Evolutionary conservation across 2,888 invertebrate genomes (phyloP).

Genomic region (Napeogenes inachia): DNA sequence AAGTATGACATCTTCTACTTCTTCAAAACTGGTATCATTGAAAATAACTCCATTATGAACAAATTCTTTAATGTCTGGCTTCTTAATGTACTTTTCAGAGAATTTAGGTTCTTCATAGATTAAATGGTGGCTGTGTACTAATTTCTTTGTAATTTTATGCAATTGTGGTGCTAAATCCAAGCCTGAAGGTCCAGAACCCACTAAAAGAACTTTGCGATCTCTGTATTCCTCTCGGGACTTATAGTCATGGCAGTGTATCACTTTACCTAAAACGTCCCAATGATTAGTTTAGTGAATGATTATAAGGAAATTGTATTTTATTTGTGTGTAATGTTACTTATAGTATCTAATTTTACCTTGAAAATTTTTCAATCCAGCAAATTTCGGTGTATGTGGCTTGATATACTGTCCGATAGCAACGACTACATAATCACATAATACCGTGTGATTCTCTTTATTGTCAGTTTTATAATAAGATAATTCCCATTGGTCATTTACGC

Average conservation of each 20-base stretch:
- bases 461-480: slow-evolving; percentile 65
- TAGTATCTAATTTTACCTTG: slow-evolving; percentile 46
- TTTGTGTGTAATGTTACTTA: too few relatives aligned
- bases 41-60: slow-evolving; percentile 74
- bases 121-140: slow-evolving; percentile 76
- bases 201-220: slow-evolving; percentile 79
- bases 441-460: slow-evolving; percentile 54
- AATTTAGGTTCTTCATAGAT: slow-evolving; percentile 66
- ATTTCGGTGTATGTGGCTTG: slow-evolving; percentile 49
- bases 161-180: slow-evolving; percentile 84
- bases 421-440: slow-evolving; percentile 80
- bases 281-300: neutral
- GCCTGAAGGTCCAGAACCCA: slow-evolving; percentile 87
- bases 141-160: slow-evolving; percentile 62
- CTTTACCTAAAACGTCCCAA: slow-evolving; percentile 60
- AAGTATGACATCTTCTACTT: slow-evolving; percentile 81
- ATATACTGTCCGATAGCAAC: slow-evolving; percentile 81
- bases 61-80: slow-evolving; percentile 72
- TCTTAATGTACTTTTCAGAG: slow-evolving; percentile 71
- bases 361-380: slow-evolving; percentile 51
- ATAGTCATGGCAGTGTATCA: slow-evolving; percentile 86
- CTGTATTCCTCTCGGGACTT: slow-evolving; percentile 78
- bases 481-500: slow-evolving; percentile 64
- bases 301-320: neutral
- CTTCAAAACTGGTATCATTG: slow-evolving; percentile 77